Base-by-base conservation (phyloP, 2,797 vertebrate genomes). In the Staurois parvus region DNA sequence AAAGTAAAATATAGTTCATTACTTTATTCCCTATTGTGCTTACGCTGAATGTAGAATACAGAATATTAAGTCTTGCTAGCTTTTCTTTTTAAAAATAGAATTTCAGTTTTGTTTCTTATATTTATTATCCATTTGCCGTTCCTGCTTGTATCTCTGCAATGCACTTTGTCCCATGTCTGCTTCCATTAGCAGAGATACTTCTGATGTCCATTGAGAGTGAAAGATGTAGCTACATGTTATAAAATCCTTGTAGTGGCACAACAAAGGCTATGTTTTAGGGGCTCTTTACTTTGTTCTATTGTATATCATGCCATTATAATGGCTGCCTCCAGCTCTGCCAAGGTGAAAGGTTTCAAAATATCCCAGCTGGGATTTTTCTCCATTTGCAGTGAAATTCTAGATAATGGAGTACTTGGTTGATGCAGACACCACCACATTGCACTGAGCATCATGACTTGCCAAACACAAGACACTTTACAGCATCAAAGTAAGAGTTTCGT, bases 91-190 rank as follows among this genome's bases (percentile, higher is more conserved):
- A 93, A 93, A 86, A 78, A 81, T 45, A 77, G 68, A 83, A 56
- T 73, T 96, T 96, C 94, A 91, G 90, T 93, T 97, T 91, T 95
- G 94, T 95, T 91, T 88, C 95, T 91, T 92, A 91, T 93, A 95
- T 96, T 96, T 96, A 95, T 90, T 94, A 96, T 94, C 95, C 94
- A 97, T 92, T 98, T 96, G 95, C 93, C 94, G 88, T 91, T 92
- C 94, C 89, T 92, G 92, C 92, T 90, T 85, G 90, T 91, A 91
- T 94, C 92, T 95, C 94, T 94, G 94, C 94, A 95, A 92, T 94
- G 94, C 94, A 97, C 97, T 97, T 96, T 97, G 96, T 92, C 96
- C 89, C 89, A 88, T 93, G 97, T 98, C 98, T 95, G 93, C 93
- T 94, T 93, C 91, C 91, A 97, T 99, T 97, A 98, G 92, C 85